These are phyloP conservation scores for Antedon mediterranea DNA, from an alignment of 53 echinoderm and acorn worm species.

Conservation along the genomic window DNA sequence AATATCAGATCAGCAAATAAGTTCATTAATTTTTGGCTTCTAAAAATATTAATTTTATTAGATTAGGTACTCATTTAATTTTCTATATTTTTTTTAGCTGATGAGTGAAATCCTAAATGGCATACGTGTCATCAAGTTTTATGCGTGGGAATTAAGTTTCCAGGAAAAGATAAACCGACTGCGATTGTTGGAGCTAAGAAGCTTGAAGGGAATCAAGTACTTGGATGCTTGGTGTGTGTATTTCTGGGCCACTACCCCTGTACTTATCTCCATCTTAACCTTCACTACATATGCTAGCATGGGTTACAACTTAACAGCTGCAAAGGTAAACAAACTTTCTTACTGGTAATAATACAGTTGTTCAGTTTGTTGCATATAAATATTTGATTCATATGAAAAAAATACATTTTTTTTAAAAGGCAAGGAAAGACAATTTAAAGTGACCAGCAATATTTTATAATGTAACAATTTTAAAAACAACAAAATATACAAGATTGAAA, in stretches of 20 bases:
- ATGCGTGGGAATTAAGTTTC: slow-evolving; percentile 93
- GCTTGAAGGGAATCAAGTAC: slow-evolving; percentile 82
- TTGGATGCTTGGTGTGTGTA: slow-evolving; percentile 98
- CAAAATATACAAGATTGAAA: too few relatives aligned
- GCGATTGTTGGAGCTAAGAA: slow-evolving; percentile 49
- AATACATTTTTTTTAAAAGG: not conserved
- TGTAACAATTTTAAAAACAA: too few relatives aligned
- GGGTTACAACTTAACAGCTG: slow-evolving; percentile 68
- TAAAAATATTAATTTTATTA: too few relatives aligned
- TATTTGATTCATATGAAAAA: not conserved
- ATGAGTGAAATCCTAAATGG: slow-evolving; percentile 89
- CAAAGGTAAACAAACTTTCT: slow-evolving; percentile 52
- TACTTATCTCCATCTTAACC: slow-evolving; percentile 76
- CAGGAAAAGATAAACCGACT: slow-evolving; percentile 33
- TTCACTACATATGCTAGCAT: slow-evolving; percentile 71
- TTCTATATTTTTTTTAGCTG: slow-evolving; percentile 24
- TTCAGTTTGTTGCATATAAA: too few relatives aligned
- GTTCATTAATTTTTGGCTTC: too few relatives aligned
- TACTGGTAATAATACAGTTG: too few relatives aligned
- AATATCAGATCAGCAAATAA: too few relatives aligned
- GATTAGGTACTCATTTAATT: too few relatives aligned
- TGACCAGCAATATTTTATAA: too few relatives aligned
- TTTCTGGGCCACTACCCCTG: slow-evolving; percentile 95
- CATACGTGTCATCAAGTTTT: slow-evolving; percentile 94
- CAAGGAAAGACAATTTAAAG: too few relatives aligned